These are phyloP conservation scores for Arge pagana DNA, from an alignment of 2,888 invertebrate genomes.

Conservation along the genomic window DNA sequence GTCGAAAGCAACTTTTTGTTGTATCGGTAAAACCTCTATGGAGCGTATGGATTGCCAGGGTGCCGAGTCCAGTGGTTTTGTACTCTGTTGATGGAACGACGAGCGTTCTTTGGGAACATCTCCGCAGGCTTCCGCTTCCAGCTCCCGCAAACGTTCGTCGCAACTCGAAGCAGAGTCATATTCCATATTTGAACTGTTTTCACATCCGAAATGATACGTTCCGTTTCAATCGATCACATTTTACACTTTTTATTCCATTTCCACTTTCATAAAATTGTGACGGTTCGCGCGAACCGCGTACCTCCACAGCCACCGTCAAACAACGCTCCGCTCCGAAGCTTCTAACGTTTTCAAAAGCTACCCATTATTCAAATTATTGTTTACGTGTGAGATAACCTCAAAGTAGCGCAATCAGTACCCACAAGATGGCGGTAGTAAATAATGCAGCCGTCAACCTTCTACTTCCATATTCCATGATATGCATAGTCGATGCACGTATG, in stretches of 20 bases:
- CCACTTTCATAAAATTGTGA: not conserved
- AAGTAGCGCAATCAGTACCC: too few species aligned
- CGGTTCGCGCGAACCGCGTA: not conserved
- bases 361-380: constrained; percentile 24
- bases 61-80: constrained; percentile 13
- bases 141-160: constrained; percentile 40
- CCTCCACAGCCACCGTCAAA: not conserved
- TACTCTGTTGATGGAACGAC: not conserved
- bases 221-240: constrained; percentile 4
- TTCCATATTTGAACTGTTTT: constrained; percentile 40
- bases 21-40: constrained; percentile 20
- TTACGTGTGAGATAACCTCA: constrained; percentile 24
- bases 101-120: not conserved
- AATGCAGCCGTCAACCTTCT: too few species aligned
- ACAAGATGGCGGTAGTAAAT: too few species aligned
- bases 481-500: too few species aligned
- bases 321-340: not conserved
- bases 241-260: not conserved
- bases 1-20: constrained; percentile 25
- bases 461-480: too few species aligned
- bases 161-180: constrained; percentile 50
- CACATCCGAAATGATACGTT: not conserved
- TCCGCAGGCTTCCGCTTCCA: constrained; percentile 32
- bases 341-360: not conserved
- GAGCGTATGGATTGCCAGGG: constrained; percentile 29